A percentile compares a stretch with the other conserved stretches of the same genome.
Evolutionary conservation across 2,113 vertebrate species (phyloP).

Genomic region (Cathartes aura): DNA sequence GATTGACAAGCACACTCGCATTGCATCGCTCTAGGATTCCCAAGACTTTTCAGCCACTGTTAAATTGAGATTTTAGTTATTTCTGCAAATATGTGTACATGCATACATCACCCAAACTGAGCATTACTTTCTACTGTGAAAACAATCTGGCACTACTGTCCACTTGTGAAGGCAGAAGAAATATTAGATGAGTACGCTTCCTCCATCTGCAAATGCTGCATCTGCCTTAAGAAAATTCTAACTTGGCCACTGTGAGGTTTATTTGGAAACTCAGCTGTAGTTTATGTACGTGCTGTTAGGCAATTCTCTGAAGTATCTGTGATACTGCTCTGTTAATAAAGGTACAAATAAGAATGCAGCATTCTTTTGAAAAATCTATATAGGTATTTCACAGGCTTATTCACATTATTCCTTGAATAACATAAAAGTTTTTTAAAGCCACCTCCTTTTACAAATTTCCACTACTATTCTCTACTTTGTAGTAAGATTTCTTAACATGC

Average conservation of each 20-base stretch:
- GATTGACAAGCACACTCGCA: not conserved
- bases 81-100: not conserved
- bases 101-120: not conserved
- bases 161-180: not conserved
- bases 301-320: not conserved
- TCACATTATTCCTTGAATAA: not conserved
- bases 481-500: not conserved
- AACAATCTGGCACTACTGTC: not conserved
- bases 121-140: not conserved
- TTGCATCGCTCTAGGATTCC: not conserved
- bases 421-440: not conserved
- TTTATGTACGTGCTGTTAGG: not conserved
- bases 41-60: not conserved
- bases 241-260: not conserved
- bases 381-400: not conserved
- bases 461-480: not conserved
- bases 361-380: not conserved
- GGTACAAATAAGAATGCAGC: not conserved
- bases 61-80: not conserved
- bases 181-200: not conserved
- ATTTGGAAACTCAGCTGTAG: not conserved
- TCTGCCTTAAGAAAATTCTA: not conserved
- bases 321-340: not conserved
- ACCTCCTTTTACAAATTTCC: not conserved
- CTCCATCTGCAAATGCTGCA: not conserved